phyloP scores from a whole-genome alignment of 2,888 invertebrate species.

The Drosophila hamatofila region DNA sequence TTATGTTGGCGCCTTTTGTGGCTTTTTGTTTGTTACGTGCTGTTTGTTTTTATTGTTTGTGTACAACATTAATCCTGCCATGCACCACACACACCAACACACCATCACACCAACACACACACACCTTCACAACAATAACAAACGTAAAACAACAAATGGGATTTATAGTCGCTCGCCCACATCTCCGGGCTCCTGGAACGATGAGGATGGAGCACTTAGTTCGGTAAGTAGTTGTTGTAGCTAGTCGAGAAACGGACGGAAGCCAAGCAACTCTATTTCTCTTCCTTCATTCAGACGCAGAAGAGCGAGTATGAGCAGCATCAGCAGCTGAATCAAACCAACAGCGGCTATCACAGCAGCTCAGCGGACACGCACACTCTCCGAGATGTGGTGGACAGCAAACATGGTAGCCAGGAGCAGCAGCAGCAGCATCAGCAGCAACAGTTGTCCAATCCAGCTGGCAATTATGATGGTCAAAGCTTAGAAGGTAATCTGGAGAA shows the following conservation, averaged over 20 bases:
- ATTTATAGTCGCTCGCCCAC: conserved; percentile 83
- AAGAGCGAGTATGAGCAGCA: conserved; percentile 81
- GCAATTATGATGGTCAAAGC: conserved; percentile 93
- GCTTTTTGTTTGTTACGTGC: conserved; percentile 68
- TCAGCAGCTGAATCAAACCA: conserved; percentile 63
- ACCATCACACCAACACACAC: conserved; percentile 26
- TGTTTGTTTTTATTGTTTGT: conserved; percentile 76
- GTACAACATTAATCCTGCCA: conserved; percentile 70
- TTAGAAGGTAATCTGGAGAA: conserved; percentile 97
- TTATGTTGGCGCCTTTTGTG: conserved; percentile 62
- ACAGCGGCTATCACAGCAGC: conserved; percentile 49
- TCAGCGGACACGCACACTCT: conserved; percentile 54
- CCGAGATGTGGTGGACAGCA: conserved; percentile 72
- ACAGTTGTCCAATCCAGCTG: conserved; percentile 38
- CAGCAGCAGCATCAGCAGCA: conserved; percentile 55
- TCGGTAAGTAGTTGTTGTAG: conserved; percentile 74
- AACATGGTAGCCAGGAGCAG: conserved; percentile 50
- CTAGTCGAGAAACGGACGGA: neutral
- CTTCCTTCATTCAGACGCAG: conserved; percentile 67
- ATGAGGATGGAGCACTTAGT: conserved; percentile 84
- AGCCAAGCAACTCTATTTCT: neutral
- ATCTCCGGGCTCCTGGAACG: conserved; percentile 85
- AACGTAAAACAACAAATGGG: conserved; percentile 31
- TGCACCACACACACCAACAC: conserved; percentile 54
- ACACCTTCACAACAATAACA: conserved; percentile 46